These are phyloP conservation scores for Acridotheres tristis DNA, from an alignment of 2,797 vertebrate species.

Conservation along the genomic window DNA sequence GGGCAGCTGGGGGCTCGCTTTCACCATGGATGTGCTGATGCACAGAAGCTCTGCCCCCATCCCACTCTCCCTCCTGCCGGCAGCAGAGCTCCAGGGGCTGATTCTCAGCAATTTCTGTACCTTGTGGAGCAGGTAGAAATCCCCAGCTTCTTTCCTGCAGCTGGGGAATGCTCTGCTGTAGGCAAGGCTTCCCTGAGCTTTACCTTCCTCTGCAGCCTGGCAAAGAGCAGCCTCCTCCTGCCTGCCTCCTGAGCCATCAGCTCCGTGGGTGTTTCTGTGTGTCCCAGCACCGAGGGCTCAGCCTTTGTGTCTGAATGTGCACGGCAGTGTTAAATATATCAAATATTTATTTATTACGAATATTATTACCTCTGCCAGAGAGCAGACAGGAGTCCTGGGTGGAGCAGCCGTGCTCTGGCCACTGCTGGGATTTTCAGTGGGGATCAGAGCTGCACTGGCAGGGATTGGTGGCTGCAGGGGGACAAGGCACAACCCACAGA, in stretches of 20 bases:
- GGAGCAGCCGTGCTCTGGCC: slow-evolving; percentile 28
- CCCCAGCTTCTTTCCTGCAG: neutral
- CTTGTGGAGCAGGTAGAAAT: neutral
- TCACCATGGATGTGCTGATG: neutral
- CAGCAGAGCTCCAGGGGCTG: neutral
- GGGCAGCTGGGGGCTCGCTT: neutral
- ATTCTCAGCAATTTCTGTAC: neutral
- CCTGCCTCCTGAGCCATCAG: neutral
- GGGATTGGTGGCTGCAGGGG: neutral
- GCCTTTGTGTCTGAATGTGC: neutral
- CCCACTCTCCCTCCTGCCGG: neutral
- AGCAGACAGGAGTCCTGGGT: neutral
- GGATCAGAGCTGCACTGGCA: neutral
- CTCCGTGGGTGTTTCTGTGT: neutral
- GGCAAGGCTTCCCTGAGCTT: neutral
- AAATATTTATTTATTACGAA: neutral
- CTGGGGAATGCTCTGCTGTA: neutral
- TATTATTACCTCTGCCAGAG: neutral
- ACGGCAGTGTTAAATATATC: slow-evolving; percentile 19
- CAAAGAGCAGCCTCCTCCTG: neutral
- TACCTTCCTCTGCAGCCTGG: neutral
- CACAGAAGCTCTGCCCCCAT: neutral
- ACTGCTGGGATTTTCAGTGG: neutral
- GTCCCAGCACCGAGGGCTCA: neutral
- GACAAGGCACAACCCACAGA: neutral